These are phyloP conservation scores for Fratercula arctica DNA, from an alignment of 2,797 vertebrate genomes.

Conservation along the genomic window DNA sequence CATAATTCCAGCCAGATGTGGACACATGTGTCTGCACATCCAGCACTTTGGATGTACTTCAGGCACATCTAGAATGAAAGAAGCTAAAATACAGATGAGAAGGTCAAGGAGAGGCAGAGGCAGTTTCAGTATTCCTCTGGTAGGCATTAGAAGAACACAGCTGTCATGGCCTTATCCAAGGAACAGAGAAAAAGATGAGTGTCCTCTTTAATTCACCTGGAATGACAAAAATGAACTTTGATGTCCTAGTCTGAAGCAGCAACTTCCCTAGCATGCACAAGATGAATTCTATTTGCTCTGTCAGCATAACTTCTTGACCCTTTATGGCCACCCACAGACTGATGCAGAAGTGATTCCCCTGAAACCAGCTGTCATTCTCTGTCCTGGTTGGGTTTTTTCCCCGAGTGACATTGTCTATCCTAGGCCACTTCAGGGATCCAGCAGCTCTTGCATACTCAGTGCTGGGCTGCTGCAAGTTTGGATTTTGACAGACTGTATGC, in stretches of 20 bases:
- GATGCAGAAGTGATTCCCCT: neutral
- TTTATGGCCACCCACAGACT: neutral
- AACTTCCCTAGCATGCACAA: neutral
- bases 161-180: neutral
- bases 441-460: neutral
- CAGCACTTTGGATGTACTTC: neutral
- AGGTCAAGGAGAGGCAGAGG: neutral
- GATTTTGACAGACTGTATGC: neutral
- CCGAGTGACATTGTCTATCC: neutral
- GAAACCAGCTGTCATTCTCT: neutral
- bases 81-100: neutral
- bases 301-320: neutral
- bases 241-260: neutral
- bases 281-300: neutral
- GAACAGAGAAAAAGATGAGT: neutral
- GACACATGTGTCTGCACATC: neutral
- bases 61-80: neutral
- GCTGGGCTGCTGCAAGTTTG: neutral
- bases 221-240: neutral
- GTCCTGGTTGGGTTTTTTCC: neutral
- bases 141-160: neutral
- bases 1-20: neutral
- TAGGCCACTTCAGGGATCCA: neutral
- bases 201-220: neutral
- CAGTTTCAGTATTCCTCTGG: neutral